These are phyloP conservation scores for Rafetus swinhoei DNA, from an alignment of 2,113 vertebrate species.

Conservation along the genomic window DNA sequence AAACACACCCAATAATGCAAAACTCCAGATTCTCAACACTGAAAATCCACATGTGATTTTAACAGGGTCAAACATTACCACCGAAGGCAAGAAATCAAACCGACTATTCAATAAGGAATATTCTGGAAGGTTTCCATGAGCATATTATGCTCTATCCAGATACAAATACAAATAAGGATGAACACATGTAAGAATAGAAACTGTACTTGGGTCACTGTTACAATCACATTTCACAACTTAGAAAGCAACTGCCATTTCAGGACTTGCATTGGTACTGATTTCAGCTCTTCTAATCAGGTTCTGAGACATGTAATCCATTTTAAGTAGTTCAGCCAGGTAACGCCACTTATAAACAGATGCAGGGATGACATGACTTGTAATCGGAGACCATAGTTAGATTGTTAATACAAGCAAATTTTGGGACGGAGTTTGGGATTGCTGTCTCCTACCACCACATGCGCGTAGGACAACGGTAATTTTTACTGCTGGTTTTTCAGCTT, in stretches of 20 bases:
- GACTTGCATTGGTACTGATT: background rate
- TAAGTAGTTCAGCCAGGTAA: background rate
- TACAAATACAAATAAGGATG: background rate
- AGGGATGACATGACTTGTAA: background rate
- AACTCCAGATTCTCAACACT: background rate
- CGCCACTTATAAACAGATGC: background rate
- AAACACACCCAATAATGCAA: background rate
- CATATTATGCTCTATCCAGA: rapidly evolving
- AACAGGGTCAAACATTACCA: background rate
- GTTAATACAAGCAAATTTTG: background rate
- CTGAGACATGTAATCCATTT: background rate
- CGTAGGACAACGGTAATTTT: background rate
- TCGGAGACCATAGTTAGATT: background rate
- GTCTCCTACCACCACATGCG: background rate
- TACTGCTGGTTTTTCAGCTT: background rate
- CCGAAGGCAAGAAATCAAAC: background rate
- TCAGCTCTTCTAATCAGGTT: background rate
- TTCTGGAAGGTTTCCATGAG: background rate
- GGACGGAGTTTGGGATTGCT: background rate
- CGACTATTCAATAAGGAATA: background rate
- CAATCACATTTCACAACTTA: background rate
- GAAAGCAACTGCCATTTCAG: background rate
- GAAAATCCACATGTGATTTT: background rate
- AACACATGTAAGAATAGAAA: background rate
- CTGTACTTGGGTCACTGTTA: background rate